Conservation (phyloP, 2,797 vertebrate species). For the Holocentrus rufus region DNA sequence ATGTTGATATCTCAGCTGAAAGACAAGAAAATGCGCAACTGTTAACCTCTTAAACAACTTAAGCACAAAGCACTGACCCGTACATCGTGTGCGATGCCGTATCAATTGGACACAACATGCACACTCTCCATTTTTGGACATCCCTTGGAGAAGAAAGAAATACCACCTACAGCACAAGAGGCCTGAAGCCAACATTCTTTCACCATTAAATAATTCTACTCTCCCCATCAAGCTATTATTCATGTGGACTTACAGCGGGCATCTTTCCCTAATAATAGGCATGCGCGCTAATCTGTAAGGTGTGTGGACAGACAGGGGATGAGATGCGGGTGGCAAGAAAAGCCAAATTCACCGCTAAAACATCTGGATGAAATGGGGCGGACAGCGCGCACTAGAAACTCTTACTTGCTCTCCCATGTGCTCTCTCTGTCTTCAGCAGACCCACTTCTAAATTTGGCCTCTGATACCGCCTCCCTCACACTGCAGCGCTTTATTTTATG, state of each 20-base stretch:
- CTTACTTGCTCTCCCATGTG: constrained; percentile 36
- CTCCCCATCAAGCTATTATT: constrained; percentile 63
- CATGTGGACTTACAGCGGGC: constrained; percentile 71
- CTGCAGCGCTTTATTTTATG: constrained; percentile 51
- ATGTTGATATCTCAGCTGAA: constrained; percentile 96
- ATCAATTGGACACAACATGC: constrained; percentile 37
- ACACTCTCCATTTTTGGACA: constrained; percentile 49
- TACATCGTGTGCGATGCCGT: constrained; percentile 1
- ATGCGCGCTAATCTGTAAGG: constrained; percentile 68
- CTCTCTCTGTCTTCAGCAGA: constrained; percentile 21
- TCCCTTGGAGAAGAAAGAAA: constrained; percentile 54
- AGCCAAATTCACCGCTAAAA: constrained; percentile 43
- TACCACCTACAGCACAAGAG: constrained; percentile 46
- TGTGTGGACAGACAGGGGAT: constrained; percentile 68
- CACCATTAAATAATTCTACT: constrained; percentile 61
- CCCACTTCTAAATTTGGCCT: constrained; percentile 54
- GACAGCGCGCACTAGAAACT: constrained; percentile 31
- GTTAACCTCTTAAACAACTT: constrained; percentile 60
- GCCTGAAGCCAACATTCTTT: constrained; percentile 68
- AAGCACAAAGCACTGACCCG: constrained; percentile 15
- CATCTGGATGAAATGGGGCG: constrained; percentile 68
- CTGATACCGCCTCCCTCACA: constrained; percentile 41
- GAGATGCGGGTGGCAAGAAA: constrained; percentile 62
- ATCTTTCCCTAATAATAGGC: constrained; percentile 71
- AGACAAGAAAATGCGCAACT: constrained; percentile 55